Percentiles rank a stretch among this genome's conserved stretches.
Evolutionary conservation across 2,113 vertebrate species (phyloP).

Genomic region (Labrus mixtus): DNA sequence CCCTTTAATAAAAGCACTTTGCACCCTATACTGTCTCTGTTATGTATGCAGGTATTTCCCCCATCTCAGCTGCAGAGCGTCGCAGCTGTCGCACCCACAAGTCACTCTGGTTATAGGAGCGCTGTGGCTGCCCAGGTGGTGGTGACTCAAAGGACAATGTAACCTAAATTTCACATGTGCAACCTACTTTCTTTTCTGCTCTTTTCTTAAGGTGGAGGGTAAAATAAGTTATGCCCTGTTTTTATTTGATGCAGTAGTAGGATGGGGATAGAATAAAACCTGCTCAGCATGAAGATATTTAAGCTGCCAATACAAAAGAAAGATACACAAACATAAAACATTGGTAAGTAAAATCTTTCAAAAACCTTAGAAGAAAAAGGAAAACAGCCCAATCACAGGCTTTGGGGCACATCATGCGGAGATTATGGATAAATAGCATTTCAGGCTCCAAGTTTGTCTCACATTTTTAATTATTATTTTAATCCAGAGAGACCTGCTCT

Average conservation of each 20-base stretch:
- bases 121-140: slow-evolving; percentile 69
- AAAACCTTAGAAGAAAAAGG: not conserved
- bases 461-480: slow-evolving; percentile 52
- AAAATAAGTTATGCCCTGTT: slow-evolving; percentile 1
- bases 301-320: not conserved
- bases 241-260: slow-evolving; percentile 19
- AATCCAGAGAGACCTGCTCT: slow-evolving; percentile 48
- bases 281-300: not conserved
- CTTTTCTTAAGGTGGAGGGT: slow-evolving; percentile 22
- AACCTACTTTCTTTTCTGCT: slow-evolving; percentile 60
- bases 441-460: slow-evolving; percentile 31
- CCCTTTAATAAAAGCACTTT: not conserved
- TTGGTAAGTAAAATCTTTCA: not conserved
- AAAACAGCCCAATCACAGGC: slow-evolving; percentile 48
- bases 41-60: slow-evolving; percentile 11
- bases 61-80: slow-evolving; percentile 58
- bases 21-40: not conserved
- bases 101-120: slow-evolving; percentile 32
- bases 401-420: slow-evolving; percentile 30
- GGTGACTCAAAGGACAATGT: slow-evolving; percentile 49
- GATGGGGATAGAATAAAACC: not conserved
- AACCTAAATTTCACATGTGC: slow-evolving; percentile 58
- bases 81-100: slow-evolving; percentile 69
- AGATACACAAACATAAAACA: not conserved
- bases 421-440: slow-evolving; percentile 50